phyloP scores from a whole-genome alignment of 1,140 invertebrate species.

The Drosophila albomicans region DNA sequence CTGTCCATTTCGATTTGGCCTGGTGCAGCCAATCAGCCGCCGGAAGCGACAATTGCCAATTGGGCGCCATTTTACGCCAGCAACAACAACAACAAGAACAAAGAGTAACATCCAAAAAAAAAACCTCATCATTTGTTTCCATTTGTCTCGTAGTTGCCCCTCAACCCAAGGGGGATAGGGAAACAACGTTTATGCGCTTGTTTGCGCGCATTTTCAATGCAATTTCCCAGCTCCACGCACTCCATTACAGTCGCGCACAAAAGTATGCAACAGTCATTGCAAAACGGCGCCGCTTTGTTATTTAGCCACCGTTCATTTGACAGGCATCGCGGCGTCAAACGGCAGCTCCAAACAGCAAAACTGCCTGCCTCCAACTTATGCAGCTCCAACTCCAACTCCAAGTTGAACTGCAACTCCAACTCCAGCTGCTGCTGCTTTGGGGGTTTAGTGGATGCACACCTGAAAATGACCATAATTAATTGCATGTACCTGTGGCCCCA shows the following conservation, averaged over 20 bases:
- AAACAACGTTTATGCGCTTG: conserved; percentile 72
- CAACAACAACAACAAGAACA: conserved; percentile 35
- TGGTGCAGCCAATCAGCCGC: conserved; percentile 74
- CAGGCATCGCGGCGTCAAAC: conserved; percentile 5
- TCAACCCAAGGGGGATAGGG: background rate
- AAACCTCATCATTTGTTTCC: conserved; percentile 81
- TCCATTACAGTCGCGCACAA: conserved; percentile 46
- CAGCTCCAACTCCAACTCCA: conserved; percentile 1
- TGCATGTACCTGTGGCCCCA: conserved; percentile 70
- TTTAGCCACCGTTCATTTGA: conserved; percentile 65
- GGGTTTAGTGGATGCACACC: conserved; percentile 51
- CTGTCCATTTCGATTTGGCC: background rate
- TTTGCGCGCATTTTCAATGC: conserved; percentile 69
- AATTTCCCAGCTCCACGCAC: conserved; percentile 32
- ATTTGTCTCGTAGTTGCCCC: conserved; percentile 42
- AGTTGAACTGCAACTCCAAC: background rate
- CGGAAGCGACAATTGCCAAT: conserved; percentile 81
- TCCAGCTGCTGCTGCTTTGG: conserved; percentile 14
- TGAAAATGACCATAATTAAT: conserved; percentile 83
- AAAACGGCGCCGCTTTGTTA: conserved; percentile 69
- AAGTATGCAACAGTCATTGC: conserved; percentile 71
- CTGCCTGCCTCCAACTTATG: conserved; percentile 5
- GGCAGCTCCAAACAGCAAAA: conserved; percentile 8
- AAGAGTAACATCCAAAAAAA: conserved; percentile 42
- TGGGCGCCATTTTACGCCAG: conserved; percentile 72